Evolutionary conservation across 2,113 vertebrate species (phyloP).

Genomic region (Melanocharis versteri): DNA sequence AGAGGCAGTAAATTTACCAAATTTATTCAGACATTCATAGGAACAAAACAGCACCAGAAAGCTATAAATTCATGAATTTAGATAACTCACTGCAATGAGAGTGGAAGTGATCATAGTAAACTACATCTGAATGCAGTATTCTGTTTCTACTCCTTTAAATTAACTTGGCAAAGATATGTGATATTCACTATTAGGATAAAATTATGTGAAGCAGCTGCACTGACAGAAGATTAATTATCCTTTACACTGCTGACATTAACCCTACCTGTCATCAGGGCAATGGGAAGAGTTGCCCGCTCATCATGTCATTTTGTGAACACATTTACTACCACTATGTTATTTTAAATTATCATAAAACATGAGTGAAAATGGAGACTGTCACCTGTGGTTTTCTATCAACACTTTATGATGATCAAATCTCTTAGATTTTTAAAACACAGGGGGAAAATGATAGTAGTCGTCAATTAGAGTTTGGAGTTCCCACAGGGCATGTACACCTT

Average conservation of each 20-base stretch:
- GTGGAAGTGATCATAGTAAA: neutral
- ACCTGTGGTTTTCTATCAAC: neutral
- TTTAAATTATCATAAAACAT: constrained; percentile 5
- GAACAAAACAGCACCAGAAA: neutral
- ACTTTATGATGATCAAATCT: neutral
- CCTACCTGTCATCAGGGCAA: neutral
- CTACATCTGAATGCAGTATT: neutral
- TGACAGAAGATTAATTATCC: constrained; percentile 65
- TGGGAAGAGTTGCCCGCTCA: neutral
- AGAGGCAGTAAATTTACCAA: neutral
- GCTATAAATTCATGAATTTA: neutral
- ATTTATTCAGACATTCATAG: neutral
- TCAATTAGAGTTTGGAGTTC: neutral
- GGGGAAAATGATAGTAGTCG: neutral
- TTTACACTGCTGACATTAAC: constrained; percentile 47
- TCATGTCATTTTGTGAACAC: neutral
- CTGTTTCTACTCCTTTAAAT: neutral
- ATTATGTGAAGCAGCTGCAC: constrained; percentile 62
- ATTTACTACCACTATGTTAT: neutral
- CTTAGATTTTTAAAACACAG: neutral
- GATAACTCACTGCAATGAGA: neutral
- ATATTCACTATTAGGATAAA: constrained; percentile 45
- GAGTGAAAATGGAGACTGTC: neutral
- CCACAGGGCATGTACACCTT: neutral
- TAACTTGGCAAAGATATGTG: constrained; percentile 1